Conservation (phyloP, 2,888 invertebrate species). For the Venusia cambrica region DNA sequence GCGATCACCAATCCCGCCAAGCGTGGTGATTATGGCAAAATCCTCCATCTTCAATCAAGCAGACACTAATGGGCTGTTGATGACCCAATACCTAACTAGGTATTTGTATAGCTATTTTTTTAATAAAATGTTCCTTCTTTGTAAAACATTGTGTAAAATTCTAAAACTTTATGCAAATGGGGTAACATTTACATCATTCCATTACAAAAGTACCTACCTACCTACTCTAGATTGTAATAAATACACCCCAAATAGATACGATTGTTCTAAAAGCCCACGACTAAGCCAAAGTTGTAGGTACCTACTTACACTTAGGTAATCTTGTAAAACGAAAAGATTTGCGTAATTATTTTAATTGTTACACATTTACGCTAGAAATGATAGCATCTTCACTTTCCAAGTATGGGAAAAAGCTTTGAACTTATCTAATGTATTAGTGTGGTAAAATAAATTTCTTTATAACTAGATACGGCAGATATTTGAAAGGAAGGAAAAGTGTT, state of each 20-base stretch:
- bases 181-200: constrained; percentile 1
- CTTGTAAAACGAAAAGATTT: constrained; percentile 28
- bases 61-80: no score
- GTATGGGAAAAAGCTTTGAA: constrained; percentile 30
- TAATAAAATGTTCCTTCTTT: no score
- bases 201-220: constrained; percentile 6
- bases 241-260: constrained; percentile 8
- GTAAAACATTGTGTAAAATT: no score
- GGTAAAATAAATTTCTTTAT: constrained; percentile 22
- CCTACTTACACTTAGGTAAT: no score
- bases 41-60: no score
- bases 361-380: constrained; percentile 24
- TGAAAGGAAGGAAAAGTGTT: constrained; percentile 14
- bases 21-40: no score
- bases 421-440: constrained; percentile 17
- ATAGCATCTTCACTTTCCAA: constrained; percentile 29
- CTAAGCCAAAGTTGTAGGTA: no score
- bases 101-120: no score
- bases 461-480: constrained; percentile 15
- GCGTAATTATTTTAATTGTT: constrained; percentile 35
- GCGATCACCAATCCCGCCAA: no score
- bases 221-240: constrained; percentile 2
- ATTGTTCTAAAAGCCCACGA: constrained; percentile 23
- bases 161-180: no score
- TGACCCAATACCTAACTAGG: no score